These are phyloP conservation scores for Seriola rivoliana DNA, from an alignment of 2,113 vertebrate genomes.

Conservation along the genomic window DNA sequence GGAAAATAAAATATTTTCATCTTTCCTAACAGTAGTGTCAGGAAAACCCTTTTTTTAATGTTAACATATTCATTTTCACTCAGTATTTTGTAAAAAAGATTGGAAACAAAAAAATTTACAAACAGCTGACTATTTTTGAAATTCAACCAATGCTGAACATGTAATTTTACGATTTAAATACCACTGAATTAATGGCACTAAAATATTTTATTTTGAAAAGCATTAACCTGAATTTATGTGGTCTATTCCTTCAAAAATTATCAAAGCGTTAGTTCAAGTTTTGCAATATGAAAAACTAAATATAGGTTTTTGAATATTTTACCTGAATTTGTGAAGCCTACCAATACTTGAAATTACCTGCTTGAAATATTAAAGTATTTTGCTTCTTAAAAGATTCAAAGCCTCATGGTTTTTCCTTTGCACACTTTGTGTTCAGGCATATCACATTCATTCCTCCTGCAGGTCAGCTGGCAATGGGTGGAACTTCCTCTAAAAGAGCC, in stretches of 20 bases:
- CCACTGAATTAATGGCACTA: too few relatives aligned
- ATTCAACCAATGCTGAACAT: background rate
- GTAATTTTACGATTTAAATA: too few relatives aligned
- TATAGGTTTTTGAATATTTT: background rate
- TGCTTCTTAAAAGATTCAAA: background rate
- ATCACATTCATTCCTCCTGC: background rate
- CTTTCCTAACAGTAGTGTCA: background rate
- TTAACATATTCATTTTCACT: too few relatives aligned
- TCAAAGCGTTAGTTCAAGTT: background rate
- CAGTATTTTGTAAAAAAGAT: too few relatives aligned
- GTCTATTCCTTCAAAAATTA: background rate
- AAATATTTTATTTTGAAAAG: background rate
- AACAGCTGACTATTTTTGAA: too few relatives aligned
- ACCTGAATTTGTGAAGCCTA: too few relatives aligned
- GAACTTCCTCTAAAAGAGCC: constrained; percentile 44
- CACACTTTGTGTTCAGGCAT: background rate
- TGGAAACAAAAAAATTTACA: background rate
- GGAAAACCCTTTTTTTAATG: too few relatives aligned
- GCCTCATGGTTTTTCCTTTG: too few relatives aligned
- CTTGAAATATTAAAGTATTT: background rate
- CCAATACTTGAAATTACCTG: background rate
- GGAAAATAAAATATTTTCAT: background rate
- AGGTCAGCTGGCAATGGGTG: constrained; percentile 62
- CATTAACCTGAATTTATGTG: background rate
- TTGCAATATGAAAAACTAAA: background rate